phyloP scores from a whole-genome alignment of 2,888 invertebrate species.

The Melipona bicolor region DNA sequence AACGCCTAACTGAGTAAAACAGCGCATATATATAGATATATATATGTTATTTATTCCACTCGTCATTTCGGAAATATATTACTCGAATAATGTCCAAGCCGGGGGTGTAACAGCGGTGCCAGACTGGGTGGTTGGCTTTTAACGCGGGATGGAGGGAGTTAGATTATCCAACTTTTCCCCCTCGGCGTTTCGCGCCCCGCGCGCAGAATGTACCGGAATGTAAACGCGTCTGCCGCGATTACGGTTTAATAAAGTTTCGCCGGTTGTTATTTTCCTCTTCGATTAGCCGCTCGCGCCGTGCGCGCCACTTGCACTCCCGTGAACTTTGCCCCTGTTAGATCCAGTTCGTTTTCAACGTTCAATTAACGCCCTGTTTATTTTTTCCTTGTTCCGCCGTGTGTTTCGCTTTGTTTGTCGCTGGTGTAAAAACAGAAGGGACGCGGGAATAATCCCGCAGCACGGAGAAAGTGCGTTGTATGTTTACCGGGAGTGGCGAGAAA shows the following conservation, averaged over 20 bases:
- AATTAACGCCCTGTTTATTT: background rate
- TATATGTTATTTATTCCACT: no score
- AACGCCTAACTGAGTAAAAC: no score
- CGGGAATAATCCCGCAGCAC: background rate
- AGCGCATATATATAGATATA: no score
- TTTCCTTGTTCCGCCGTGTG: no score
- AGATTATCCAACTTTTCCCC: constrained; percentile 31
- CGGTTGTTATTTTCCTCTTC: constrained; percentile 7
- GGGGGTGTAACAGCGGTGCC: background rate
- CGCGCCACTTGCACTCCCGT: background rate
- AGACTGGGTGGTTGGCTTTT: constrained; percentile 11
- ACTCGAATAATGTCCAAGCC: background rate
- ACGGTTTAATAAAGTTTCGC: constrained; percentile 36
- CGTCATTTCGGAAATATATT: no score
- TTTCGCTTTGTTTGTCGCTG: background rate
- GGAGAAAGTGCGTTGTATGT: no score
- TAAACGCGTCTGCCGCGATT: constrained; percentile 28
- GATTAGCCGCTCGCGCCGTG: background rate
- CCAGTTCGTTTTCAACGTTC: constrained; percentile 4
- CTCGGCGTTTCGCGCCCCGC: background rate
- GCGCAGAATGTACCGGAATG: constrained; percentile 9
- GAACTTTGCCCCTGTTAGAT: constrained; percentile 6
- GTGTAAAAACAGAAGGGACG: background rate
- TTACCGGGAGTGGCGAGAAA: no score
- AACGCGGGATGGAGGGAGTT: constrained; percentile 11